phyloP scores from a whole-genome alignment of 2,888 invertebrate species.

The Pyrocoelia pectoralis region DNA sequence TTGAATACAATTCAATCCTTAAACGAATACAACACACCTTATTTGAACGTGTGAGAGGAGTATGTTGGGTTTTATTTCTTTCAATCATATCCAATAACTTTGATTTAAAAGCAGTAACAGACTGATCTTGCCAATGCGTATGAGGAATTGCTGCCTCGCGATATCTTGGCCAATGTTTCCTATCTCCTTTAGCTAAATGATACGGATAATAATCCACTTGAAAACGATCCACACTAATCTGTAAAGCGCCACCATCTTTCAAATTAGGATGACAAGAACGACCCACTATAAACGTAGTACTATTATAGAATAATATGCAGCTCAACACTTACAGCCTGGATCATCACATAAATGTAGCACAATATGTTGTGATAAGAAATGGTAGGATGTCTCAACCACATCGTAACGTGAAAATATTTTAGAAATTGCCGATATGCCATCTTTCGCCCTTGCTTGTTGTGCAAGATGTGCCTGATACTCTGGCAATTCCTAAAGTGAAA shows the following conservation, averaged over 20 bases:
- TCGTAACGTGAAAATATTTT: constrained; percentile 86
- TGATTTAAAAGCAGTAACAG: constrained; percentile 80
- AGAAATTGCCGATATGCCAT: constrained; percentile 57
- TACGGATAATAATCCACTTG: constrained; percentile 96
- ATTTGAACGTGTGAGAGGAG: constrained; percentile 59
- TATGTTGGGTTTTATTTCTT: constrained; percentile 64
- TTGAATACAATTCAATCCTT: no score
- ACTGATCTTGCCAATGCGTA: constrained; percentile 86
- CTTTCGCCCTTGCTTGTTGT: constrained; percentile 64
- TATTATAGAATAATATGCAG: constrained; percentile 14
- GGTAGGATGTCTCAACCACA: constrained; percentile 98
- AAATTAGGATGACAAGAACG: constrained; percentile 85
- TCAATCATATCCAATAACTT: constrained; percentile 79
- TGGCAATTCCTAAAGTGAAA: constrained; percentile 66
- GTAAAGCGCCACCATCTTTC: constrained; percentile 90
- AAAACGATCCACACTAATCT: constrained; percentile 86
- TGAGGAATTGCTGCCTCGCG: constrained; percentile 82
- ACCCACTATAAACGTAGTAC: constrained; percentile 76
- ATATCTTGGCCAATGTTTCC: constrained; percentile 90
- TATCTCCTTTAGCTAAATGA: constrained; percentile 87
- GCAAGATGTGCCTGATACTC: constrained; percentile 77
- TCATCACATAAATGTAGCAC: constrained; percentile 98
- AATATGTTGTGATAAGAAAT: constrained; percentile 90
- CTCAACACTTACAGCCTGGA: constrained; percentile 73
- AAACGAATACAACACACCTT: constrained; percentile 41